Evolutionary conservation across 2,888 invertebrate species (phyloP).

Genomic region (Cenopis cana): DNA sequence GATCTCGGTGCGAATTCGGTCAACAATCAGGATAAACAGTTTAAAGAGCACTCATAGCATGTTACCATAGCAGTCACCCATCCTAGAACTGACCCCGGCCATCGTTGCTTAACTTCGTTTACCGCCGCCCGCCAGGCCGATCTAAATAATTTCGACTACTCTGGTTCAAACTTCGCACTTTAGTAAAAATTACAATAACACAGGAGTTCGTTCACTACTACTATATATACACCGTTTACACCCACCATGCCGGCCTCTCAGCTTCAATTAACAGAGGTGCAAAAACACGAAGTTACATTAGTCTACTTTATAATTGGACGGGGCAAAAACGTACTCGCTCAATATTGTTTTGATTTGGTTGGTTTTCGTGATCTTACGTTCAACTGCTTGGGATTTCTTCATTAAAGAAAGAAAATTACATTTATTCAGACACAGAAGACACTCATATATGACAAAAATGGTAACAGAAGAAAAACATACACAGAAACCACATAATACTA

Average conservation of each 20-base stretch:
- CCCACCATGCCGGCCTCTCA: slow-evolving; percentile 54
- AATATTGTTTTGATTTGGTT: not conserved
- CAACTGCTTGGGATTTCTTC: too few relatives aligned
- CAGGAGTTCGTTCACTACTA: not conserved
- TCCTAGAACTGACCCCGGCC: not conserved
- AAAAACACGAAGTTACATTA: slow-evolving; percentile 43
- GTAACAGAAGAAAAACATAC: too few relatives aligned
- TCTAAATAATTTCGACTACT: not conserved
- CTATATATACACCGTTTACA: too few relatives aligned
- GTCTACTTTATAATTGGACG: slow-evolving; percentile 33
- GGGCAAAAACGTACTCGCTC: slow-evolving; percentile 18
- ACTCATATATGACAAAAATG: too few relatives aligned
- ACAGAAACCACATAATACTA: too few relatives aligned
- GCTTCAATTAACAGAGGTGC: slow-evolving; percentile 60
- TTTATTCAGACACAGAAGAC: too few relatives aligned
- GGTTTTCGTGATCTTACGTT: not conserved
- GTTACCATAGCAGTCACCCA: not conserved
- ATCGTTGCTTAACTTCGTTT: not conserved
- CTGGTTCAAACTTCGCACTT: not conserved
- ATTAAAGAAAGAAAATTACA: too few relatives aligned
- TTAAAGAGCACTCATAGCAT: not conserved
- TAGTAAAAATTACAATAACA: not conserved
- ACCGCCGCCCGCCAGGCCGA: not conserved
- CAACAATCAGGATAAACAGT: not conserved
- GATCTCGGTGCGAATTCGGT: too few relatives aligned